These are phyloP conservation scores for Elgaria multicarinata DNA, from an alignment of 2,113 vertebrate species.

Conservation along the genomic window DNA sequence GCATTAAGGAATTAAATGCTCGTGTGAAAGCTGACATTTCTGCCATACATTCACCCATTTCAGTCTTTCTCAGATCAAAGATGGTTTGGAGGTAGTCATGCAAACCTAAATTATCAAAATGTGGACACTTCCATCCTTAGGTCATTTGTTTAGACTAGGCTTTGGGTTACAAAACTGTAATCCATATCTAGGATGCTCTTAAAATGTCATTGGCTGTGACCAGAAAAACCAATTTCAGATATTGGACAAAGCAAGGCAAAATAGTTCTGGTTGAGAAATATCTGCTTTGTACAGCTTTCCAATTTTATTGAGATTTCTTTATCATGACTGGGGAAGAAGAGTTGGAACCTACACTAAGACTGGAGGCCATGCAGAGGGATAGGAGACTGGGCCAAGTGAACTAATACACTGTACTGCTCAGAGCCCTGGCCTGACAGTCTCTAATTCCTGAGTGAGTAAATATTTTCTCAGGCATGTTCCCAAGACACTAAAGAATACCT, in stretches of 20 bases:
- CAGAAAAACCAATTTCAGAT: neutral
- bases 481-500: neutral
- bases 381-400: neutral
- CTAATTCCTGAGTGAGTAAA: neutral
- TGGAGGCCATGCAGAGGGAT: neutral
- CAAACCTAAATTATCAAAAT: constrained; percentile 19
- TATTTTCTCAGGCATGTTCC: neutral
- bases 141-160: constrained; percentile 26
- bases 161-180: constrained; percentile 3
- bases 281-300: neutral
- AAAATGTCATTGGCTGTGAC: neutral
- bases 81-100: constrained; percentile 4
- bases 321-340: neutral
- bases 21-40: constrained; percentile 15
- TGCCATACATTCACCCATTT: neutral
- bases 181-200: neutral
- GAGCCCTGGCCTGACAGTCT: neutral
- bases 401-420: neutral
- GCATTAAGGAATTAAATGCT: constrained; percentile 31
- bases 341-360: neutral
- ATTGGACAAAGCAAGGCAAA: neutral
- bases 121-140: constrained; percentile 31
- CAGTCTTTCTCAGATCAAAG: neutral
- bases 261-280: neutral
- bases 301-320: neutral